phyloP scores from a whole-genome alignment of 2,888 invertebrate species.

The Ganaspis brasiliensis region DNA sequence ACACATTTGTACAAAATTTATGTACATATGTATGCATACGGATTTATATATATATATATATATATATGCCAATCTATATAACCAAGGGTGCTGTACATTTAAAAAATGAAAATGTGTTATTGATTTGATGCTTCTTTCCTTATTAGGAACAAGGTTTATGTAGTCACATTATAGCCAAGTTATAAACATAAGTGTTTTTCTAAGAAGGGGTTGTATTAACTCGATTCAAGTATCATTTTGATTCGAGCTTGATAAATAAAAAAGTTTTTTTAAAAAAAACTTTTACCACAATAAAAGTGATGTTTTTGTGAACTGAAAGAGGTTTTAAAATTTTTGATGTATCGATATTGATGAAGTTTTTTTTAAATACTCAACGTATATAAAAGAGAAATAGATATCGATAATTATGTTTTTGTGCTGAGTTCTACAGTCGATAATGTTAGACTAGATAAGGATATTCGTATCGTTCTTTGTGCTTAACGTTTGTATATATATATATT shows the following conservation, averaged over 20 bases:
- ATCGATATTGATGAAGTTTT: too few species aligned
- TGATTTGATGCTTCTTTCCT: background rate
- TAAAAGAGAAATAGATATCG: too few species aligned
- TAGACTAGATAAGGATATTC: slow-evolving; percentile 8
- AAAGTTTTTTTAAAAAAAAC: slow-evolving; percentile 5
- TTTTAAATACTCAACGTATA: too few species aligned
- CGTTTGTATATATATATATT: slow-evolving; percentile 40
- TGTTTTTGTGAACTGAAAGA: too few species aligned
- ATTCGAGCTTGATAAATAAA: too few species aligned
- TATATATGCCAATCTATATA: background rate
- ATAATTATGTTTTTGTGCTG: background rate
- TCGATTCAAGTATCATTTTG: too few species aligned
- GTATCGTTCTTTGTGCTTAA: background rate
- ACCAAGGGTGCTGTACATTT: background rate
- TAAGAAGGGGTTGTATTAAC: too few species aligned
- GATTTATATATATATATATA: background rate
- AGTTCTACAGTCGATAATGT: slow-evolving; percentile 1
- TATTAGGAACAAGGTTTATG: background rate
- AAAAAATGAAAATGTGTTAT: background rate
- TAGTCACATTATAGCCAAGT: too few species aligned
- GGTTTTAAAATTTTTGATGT: too few species aligned
- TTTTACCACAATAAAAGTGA: too few species aligned
- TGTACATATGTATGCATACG: background rate
- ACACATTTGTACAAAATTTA: background rate
- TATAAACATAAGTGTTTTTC: too few species aligned